Percentiles rank a stretch among this genome's conserved stretches.
phyloP scores from a whole-genome alignment of 2,113 vertebrate species.

The Phalacrocorax brasilianus region DNA sequence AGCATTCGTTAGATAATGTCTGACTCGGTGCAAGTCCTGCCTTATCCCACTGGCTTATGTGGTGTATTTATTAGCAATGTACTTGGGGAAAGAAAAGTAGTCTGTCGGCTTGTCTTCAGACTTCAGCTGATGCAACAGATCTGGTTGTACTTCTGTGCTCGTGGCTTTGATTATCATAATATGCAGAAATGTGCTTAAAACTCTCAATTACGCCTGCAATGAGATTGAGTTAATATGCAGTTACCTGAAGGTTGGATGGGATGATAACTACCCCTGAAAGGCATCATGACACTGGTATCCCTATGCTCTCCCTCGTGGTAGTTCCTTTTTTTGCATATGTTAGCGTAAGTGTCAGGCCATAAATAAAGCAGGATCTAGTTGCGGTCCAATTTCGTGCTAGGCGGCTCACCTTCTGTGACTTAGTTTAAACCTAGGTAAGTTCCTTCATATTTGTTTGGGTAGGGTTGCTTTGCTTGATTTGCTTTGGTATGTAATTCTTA shows the following conservation, averaged over 20 bases:
- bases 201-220: background rate
- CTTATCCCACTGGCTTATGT: background rate
- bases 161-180: background rate
- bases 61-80: background rate
- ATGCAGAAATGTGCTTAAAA: background rate
- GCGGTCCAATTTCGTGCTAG: background rate
- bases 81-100: background rate
- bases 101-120: background rate
- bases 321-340: background rate
- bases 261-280: background rate
- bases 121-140: background rate
- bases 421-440: background rate
- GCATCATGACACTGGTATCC: background rate
- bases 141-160: background rate
- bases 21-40: background rate
- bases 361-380: background rate
- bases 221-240: background rate
- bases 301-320: background rate
- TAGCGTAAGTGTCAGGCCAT: accelerated
- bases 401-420: background rate
- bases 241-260: background rate
- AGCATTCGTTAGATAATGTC: background rate
- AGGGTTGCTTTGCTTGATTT: background rate
- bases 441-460: background rate
- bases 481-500: background rate